Base-by-base conservation (phyloP, 2,797 vertebrate genomes). In the Bovichtus variegatus region DNA sequence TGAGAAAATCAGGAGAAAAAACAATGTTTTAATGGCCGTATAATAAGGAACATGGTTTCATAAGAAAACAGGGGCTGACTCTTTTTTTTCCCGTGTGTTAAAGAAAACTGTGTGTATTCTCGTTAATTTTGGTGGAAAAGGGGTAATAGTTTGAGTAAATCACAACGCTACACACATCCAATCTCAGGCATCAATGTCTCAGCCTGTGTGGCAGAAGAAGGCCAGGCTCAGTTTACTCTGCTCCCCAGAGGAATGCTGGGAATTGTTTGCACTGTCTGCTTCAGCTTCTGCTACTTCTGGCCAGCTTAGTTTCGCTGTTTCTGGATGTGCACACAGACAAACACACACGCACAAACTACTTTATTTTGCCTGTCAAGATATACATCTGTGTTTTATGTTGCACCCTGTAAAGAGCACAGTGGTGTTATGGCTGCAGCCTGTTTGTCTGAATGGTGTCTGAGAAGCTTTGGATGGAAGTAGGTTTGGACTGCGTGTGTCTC, bases 201-300 rank as follows among this genome's bases (percentile, higher is more conserved):
- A 46, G 50, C 31, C 83, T 79, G 76, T 79, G 78, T 76, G 83
- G 79, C 80, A 47, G n/a, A 60, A 75, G 64, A 71, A 72, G 31
- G 50, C 79, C 50, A 5, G 38, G 80, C 76, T 87, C 77, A 74
- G 83, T 92, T 90, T 88, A 69, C 71, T 83, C 82, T 84, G 81
- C 74, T 88, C 62, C 74, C 62, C 65, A 7, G 69, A 76, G 91
- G 91, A 91, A 92, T 93, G 86, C 76, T 84, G 80, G 85, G 89
- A 93, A 91, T 90, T 90, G 81, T 92, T 93, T 93, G 88, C 82
- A 55, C 90, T 86, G 89, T 92, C 89, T 89, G 78, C 82, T 74
- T 78, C 69, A n/a, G 19, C 78, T 50, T 64, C 65, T 83, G 62
- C 64, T 82, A 51, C 66, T 75, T 69, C 78, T 68, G 51, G 13